A percentile compares a stretch with the other conserved stretches of the same genome.
These are phyloP conservation scores for Troides oblongomaculatus DNA, from an alignment of 2,888 invertebrate species.

Conservation along the genomic window DNA sequence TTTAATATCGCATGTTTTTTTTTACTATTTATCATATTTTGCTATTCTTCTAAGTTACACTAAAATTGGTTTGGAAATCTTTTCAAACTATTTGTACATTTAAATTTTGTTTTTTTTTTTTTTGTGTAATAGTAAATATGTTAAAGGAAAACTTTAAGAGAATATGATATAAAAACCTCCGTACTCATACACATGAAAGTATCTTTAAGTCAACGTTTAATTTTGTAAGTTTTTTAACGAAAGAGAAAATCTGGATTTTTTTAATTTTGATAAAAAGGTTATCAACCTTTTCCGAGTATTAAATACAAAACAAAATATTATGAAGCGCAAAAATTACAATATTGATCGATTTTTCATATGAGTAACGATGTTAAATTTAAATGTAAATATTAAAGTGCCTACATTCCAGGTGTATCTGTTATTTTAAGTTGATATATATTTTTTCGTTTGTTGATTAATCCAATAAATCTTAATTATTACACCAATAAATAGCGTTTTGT, in stretches of 20 bases:
- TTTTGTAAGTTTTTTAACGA: neutral
- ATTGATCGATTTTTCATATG: neutral
- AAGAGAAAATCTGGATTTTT: no score
- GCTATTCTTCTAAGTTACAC: no score
- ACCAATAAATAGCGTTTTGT: conserved; percentile 7
- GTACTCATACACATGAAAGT: neutral
- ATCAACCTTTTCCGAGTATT: no score
- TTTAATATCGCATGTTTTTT: no score
- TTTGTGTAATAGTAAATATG: neutral
- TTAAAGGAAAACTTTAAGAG: neutral
- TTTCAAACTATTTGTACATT: neutral
- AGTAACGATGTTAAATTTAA: conserved; percentile 37
- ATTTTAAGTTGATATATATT: conserved; percentile 37
- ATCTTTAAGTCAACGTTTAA: neutral
- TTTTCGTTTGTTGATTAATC: conserved; percentile 26
- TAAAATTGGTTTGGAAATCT: neutral
- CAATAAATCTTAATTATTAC: conserved; percentile 16
- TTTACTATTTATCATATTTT: no score
- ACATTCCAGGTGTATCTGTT: conserved; percentile 69
- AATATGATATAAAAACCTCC: neutral
- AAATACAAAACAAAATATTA: no score
- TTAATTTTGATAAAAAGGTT: no score
- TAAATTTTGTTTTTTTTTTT: neutral
- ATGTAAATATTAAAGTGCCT: conserved; percentile 61
- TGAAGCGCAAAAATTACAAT: no score